Conservation (phyloP, 2,888 invertebrate species). For the Vanessa cardui region DNA sequence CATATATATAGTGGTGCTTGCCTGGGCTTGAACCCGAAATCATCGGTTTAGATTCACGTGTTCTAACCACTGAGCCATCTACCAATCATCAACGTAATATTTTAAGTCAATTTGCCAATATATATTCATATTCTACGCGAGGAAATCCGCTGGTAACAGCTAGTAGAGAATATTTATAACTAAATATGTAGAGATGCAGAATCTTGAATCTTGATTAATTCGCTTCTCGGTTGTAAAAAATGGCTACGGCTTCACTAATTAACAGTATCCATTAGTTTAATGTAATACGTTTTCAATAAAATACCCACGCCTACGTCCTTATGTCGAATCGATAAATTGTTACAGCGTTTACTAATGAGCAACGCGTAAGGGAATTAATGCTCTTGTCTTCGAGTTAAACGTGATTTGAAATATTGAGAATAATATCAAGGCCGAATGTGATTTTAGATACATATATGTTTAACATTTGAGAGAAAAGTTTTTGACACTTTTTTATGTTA, state of each 20-base stretch:
- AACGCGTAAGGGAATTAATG: background rate
- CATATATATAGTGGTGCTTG: too few species aligned
- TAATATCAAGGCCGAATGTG: too few species aligned
- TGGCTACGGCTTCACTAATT: slow-evolving; percentile 49
- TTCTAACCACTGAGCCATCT: too few species aligned
- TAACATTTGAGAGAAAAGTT: too few species aligned
- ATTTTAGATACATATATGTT: too few species aligned
- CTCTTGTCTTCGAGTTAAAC: background rate
- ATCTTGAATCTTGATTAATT: slow-evolving; percentile 50
- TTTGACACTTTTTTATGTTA: too few species aligned
- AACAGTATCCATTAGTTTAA: slow-evolving; percentile 50
- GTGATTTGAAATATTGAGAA: background rate
- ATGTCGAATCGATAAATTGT: background rate
- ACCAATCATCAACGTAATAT: too few species aligned
- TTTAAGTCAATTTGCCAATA: too few species aligned
- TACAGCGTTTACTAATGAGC: background rate
- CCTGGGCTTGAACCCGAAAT: too few species aligned
- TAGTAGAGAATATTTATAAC: background rate
- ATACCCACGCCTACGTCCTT: slow-evolving; percentile 32
- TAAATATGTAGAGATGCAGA: slow-evolving; percentile 34
- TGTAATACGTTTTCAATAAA: slow-evolving; percentile 47
- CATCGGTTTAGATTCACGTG: too few species aligned
- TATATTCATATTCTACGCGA: too few species aligned
- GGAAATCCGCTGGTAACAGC: too few species aligned
- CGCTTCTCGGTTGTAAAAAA: slow-evolving; percentile 44